Percentiles rank a stretch among this genome's conserved stretches.
phyloP scores from a whole-genome alignment of 2,113 vertebrate genomes.

The Marmota flaviventris region DNA sequence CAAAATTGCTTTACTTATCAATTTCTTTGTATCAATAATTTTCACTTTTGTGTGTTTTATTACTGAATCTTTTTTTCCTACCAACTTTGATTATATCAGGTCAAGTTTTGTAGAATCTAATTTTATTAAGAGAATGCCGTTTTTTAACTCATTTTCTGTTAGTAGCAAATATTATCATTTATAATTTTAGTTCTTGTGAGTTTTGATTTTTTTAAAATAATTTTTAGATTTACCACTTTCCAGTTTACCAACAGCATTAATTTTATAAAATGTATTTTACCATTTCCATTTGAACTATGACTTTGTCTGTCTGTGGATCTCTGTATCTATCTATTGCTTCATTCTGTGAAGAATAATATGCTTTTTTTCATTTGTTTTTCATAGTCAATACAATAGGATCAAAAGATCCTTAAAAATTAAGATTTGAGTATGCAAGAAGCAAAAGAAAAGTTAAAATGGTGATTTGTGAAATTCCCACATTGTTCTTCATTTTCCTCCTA shows the following conservation, averaged over 20 bases:
- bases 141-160: neutral
- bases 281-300: neutral
- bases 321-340: neutral
- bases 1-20: neutral
- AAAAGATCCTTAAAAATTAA: neutral
- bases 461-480: neutral
- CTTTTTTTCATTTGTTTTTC: neutral
- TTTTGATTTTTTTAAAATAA: neutral
- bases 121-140: neutral
- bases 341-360: neutral
- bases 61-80: neutral
- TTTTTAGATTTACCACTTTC: neutral
- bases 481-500: neutral
- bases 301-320: neutral
- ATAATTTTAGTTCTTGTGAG: neutral
- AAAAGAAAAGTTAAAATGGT: neutral
- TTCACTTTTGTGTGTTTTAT: neutral
- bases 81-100: neutral
- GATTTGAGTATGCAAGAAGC: neutral
- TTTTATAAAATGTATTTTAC: slow-evolving; percentile 5
- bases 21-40: neutral
- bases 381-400: neutral
- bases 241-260: neutral
- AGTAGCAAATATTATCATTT: neutral
- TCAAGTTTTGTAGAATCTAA: neutral